These are phyloP conservation scores for Myopa testacea DNA, from an alignment of 2,888 invertebrate genomes.

Conservation along the genomic window DNA sequence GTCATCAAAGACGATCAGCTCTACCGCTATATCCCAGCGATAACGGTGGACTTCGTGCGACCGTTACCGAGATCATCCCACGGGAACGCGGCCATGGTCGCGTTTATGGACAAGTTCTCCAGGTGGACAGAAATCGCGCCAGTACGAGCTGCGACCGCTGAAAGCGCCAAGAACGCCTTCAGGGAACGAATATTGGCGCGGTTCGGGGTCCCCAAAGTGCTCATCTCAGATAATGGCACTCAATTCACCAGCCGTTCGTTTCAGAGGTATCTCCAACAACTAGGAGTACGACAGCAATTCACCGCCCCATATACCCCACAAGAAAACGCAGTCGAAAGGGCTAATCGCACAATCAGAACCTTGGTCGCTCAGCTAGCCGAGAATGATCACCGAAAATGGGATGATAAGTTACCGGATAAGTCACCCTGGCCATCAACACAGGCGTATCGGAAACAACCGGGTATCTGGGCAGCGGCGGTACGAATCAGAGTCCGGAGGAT, in stretches of 20 bases:
- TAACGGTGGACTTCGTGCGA: neutral
- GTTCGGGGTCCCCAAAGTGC: conserved; percentile 13
- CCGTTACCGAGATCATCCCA: neutral
- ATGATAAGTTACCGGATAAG: conserved; percentile 22
- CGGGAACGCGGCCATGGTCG: neutral
- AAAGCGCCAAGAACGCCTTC: neutral
- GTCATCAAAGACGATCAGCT: neutral
- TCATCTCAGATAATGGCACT: conserved; percentile 34
- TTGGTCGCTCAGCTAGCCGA: neutral
- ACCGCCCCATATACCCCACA: neutral
- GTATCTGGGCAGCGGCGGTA: too few relatives aligned
- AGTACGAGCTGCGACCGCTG: neutral
- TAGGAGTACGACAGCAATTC: too few relatives aligned
- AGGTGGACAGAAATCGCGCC: neutral
- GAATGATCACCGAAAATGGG: conserved; percentile 9
- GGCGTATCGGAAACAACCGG: conserved; percentile 16
- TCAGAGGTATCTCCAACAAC: neutral
- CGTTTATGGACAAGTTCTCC: neutral
- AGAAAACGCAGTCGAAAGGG: conserved; percentile 28
- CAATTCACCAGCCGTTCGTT: conserved; percentile 24
- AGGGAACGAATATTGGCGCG: neutral
- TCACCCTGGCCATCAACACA: conserved; percentile 13
- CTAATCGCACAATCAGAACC: conserved; percentile 9
- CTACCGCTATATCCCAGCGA: neutral
- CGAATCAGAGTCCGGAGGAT: too few relatives aligned